These are phyloP conservation scores for Schrankia costaestrigalis DNA, from an alignment of 2,888 invertebrate genomes.

Conservation along the genomic window DNA sequence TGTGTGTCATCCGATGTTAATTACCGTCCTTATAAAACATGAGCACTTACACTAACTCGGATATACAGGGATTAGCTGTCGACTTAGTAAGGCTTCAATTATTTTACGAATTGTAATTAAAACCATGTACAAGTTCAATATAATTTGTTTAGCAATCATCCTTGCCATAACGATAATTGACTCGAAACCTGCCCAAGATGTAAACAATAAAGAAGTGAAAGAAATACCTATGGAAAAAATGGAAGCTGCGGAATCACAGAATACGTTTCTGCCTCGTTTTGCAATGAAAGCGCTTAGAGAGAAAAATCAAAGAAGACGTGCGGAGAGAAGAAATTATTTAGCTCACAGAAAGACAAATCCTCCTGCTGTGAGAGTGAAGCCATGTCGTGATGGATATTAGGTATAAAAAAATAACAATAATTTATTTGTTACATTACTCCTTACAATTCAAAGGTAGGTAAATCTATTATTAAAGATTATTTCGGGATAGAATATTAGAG, in stretches of 20 bases:
- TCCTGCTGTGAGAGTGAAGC: conserved; percentile 21
- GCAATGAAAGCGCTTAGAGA: conserved; percentile 66
- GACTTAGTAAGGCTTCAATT: conserved; percentile 11
- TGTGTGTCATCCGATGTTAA: conserved; percentile 63
- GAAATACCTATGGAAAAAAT: conserved; percentile 64
- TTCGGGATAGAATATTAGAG: no score
- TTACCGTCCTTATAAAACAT: conserved; percentile 59
- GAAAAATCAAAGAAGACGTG: conserved; percentile 50
- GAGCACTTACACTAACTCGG: conserved; percentile 25
- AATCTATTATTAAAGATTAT: no score
- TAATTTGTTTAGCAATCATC: conserved; percentile 37
- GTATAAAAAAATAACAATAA: no score
- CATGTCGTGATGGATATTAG: conserved; percentile 32
- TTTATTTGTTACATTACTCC: no score
- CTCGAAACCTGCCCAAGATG: conserved; percentile 45
- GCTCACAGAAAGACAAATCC: conserved; percentile 39
- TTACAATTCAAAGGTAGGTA: no score
- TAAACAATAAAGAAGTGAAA: conserved; percentile 66
- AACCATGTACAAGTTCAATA: conserved; percentile 29
- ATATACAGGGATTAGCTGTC: conserved; percentile 55
- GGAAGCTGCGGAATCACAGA: conserved; percentile 64
- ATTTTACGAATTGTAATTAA: conserved; percentile 3
- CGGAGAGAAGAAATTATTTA: conserved; percentile 43
- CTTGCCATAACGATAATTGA: conserved; percentile 32
- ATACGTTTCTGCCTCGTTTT: conserved; percentile 67